Percentiles rank a stretch among this genome's conserved stretches.
phyloP scores from a whole-genome alignment of 2,113 vertebrate species.

The Oncorhynchus keta region DNA sequence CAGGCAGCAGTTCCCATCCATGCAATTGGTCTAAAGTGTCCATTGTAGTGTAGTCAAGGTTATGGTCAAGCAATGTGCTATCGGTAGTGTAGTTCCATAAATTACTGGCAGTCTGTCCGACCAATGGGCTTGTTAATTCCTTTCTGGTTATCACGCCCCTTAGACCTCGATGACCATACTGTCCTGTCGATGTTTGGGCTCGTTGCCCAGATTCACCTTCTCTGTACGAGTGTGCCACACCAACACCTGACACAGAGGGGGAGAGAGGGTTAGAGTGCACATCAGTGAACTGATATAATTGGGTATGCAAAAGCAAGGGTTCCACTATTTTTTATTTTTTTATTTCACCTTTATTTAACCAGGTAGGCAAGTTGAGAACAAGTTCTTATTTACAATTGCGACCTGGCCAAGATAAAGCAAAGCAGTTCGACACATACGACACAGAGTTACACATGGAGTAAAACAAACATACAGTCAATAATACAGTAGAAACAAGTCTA shows the following conservation, averaged over 20 bases:
- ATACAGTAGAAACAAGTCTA: too few relatives aligned
- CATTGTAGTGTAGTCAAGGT: conserved; percentile 1
- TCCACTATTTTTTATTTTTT: too few relatives aligned
- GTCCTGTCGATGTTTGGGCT: conserved; percentile 91
- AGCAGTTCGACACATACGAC: too few relatives aligned
- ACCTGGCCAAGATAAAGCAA: too few relatives aligned
- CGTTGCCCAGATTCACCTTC: conserved; percentile 91
- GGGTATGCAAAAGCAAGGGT: too few relatives aligned
- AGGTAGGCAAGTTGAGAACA: too few relatives aligned
- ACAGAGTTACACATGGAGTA: too few relatives aligned
- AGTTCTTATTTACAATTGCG: too few relatives aligned
- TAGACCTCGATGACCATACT: conserved; percentile 90
- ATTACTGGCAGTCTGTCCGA: conserved; percentile 16
- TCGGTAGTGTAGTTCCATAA: conserved; percentile 24
- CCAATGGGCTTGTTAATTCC: conserved; percentile 12
- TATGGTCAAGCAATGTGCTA: not conserved
- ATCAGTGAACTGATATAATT: too few relatives aligned
- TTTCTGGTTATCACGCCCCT: conserved; percentile 3
- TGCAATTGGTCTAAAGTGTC: conserved; percentile 10
- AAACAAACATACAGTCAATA: too few relatives aligned
- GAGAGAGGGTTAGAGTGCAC: too few relatives aligned
- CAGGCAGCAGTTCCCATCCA: not conserved
- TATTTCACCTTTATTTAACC: too few relatives aligned
- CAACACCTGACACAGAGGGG: conserved; percentile 79
- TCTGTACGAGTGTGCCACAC: conserved; percentile 99